phyloP scores from a whole-genome alignment of 1,140 invertebrate species.

The Magallana gigas region DNA sequence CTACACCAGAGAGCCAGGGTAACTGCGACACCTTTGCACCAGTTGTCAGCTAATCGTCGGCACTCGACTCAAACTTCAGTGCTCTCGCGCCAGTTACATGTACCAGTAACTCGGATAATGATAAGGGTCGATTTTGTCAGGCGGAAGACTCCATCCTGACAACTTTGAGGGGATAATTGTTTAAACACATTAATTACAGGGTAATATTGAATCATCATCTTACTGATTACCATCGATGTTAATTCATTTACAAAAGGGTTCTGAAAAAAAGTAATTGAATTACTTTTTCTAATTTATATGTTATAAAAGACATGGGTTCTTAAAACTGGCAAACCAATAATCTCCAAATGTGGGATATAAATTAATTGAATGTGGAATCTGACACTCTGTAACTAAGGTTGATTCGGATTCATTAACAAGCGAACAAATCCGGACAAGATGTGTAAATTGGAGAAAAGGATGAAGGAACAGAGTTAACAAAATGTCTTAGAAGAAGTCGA shows the following conservation, averaged over 20 bases:
- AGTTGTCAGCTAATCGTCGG: too few relatives aligned
- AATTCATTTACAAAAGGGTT: constrained; percentile 11
- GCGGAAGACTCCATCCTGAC: neutral
- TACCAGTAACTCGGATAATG: too few relatives aligned
- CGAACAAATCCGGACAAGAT: neutral
- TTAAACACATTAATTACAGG: neutral
- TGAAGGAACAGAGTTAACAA: constrained; percentile 8
- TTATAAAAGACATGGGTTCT: neutral
- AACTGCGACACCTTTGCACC: too few relatives aligned
- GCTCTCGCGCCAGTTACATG: neutral
- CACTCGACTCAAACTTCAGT: neutral
- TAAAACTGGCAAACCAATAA: neutral
- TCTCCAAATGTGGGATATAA: neutral
- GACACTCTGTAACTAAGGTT: neutral
- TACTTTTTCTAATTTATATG: too few relatives aligned
- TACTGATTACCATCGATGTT: neutral
- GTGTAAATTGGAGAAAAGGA: neutral
- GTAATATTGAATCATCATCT: too few relatives aligned
- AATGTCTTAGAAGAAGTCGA: neutral
- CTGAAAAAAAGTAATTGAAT: neutral
- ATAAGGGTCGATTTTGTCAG: neutral
- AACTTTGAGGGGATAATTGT: neutral
- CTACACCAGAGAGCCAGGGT: too few relatives aligned
- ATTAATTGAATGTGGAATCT: neutral
- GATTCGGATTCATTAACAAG: neutral